Percentiles rank a stretch among this genome's conserved stretches.
Evolutionary conservation across 1,140 invertebrate species (phyloP).

Genomic region (Cardiocondyla obscurior): DNA sequence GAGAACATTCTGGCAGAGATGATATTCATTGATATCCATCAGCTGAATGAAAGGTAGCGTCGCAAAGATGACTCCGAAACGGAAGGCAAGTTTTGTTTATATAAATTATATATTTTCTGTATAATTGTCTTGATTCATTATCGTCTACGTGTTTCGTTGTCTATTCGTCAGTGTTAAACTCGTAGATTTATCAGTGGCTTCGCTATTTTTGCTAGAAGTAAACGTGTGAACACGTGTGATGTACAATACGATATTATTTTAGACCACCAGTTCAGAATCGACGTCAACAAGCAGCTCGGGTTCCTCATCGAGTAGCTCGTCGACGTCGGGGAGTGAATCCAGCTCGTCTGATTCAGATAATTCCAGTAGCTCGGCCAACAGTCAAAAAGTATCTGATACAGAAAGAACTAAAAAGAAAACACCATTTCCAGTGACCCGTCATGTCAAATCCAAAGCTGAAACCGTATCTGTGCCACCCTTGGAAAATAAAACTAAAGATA

Average conservation of each 20-base stretch:
- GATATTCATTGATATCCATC: conserved; percentile 28
- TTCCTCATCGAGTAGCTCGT: conserved; percentile 85
- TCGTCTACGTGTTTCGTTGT: too few relatives aligned
- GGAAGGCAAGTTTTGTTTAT: conserved; percentile 74
- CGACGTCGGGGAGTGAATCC: conserved; percentile 87
- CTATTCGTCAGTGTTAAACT: neutral
- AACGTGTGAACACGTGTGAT: neutral
- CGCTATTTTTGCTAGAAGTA: neutral
- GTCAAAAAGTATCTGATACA: conserved; percentile 81
- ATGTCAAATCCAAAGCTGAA: conserved; percentile 81
- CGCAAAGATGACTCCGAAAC: conserved; percentile 81
- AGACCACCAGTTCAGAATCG: conserved; percentile 86
- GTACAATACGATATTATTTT: conserved; percentile 3
- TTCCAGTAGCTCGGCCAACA: conserved; percentile 85
- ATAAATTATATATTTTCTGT: too few relatives aligned
- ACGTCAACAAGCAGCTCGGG: conserved; percentile 87
- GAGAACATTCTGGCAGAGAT: conserved; percentile 31
- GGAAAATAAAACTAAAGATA: conserved; percentile 79
- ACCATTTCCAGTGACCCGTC: conserved; percentile 77
- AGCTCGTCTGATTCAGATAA: conserved; percentile 89
- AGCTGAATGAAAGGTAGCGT: conserved; percentile 64
- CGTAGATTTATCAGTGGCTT: neutral
- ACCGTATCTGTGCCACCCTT: conserved; percentile 64
- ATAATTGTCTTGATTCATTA: neutral
- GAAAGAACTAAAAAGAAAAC: conserved; percentile 84